phyloP scores from a whole-genome alignment of 2,888 invertebrate species.

The Caenorhabditis auriculariae region DNA sequence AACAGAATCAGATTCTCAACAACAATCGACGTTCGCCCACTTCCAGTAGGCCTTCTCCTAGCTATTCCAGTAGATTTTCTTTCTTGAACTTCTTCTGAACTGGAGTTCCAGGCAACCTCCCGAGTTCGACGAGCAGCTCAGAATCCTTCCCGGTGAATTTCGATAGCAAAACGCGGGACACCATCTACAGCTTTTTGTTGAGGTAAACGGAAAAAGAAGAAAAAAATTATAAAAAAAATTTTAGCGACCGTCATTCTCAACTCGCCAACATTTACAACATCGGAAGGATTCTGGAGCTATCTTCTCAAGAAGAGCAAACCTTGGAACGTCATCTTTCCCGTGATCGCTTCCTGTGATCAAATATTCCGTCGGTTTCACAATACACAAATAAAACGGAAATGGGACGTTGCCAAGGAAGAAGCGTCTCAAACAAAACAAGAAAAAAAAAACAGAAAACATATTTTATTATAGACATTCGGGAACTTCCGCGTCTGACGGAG shows the following conservation, averaged over 20 bases:
- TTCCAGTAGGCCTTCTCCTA: background rate
- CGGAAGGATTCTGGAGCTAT: slow-evolving; percentile 33
- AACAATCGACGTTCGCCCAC: slow-evolving; percentile 32
- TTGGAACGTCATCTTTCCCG: slow-evolving; percentile 28
- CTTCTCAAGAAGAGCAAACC: slow-evolving; percentile 26
- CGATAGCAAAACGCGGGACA: slow-evolving; percentile 19
- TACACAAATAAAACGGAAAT: too few relatives aligned
- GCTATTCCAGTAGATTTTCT: too few relatives aligned
- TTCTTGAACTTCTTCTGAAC: too few relatives aligned
- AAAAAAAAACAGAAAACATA: too few relatives aligned
- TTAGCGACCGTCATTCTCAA: slow-evolving; percentile 32
- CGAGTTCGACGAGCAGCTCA: slow-evolving; percentile 34
- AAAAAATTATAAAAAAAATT: background rate
- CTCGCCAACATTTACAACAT: slow-evolving; percentile 40
- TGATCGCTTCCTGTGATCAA: slow-evolving; percentile 26
- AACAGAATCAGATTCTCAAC: slow-evolving; percentile 46
- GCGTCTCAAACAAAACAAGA: too few relatives aligned
- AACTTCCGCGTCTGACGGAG: too few relatives aligned
- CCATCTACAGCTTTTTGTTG: slow-evolving; percentile 23
- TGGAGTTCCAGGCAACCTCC: slow-evolving; percentile 23
- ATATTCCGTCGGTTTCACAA: too few relatives aligned
- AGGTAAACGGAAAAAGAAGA: slow-evolving; percentile 10
- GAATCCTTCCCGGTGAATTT: slow-evolving; percentile 33
- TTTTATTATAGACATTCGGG: too few relatives aligned
- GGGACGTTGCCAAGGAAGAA: too few relatives aligned